Evolutionary conservation across 2,113 vertebrate genomes (phyloP).

Genomic region (Scatophagus argus): DNA sequence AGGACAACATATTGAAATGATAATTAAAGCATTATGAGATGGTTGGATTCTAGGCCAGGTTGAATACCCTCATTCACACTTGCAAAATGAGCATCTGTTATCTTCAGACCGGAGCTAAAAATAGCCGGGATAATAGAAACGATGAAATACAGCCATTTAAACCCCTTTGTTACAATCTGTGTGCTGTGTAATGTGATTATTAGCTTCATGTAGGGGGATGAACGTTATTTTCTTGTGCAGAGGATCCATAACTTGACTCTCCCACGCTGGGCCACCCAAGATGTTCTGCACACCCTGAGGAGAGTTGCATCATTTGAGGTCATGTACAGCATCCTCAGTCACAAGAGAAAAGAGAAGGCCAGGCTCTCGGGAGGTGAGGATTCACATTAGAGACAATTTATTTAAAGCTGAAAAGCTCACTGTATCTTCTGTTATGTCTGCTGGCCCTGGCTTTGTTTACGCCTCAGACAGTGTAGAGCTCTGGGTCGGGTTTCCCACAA

Average conservation of each 20-base stretch:
- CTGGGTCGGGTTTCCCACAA: constrained; percentile 21
- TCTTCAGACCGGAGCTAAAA: constrained; percentile 71
- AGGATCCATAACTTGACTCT: constrained; percentile 87
- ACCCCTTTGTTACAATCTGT: constrained; percentile 36
- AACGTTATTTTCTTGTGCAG: constrained; percentile 66
- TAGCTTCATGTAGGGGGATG: constrained; percentile 24
- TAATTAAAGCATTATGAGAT: constrained; percentile 65
- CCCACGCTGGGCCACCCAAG: constrained; percentile 87
- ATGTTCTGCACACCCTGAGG: constrained; percentile 83
- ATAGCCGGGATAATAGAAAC: constrained; percentile 66
- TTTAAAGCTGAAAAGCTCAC: constrained; percentile 8
- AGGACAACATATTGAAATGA: constrained; percentile 65
- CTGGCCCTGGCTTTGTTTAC: constrained; percentile 53
- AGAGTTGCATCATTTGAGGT: constrained; percentile 85
- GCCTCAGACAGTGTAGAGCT: constrained; percentile 21
- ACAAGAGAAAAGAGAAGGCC: constrained; percentile 89
- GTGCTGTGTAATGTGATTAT: constrained; percentile 61
- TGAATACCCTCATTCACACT: constrained; percentile 71
- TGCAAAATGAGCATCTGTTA: constrained; percentile 78
- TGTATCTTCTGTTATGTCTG: constrained; percentile 35
- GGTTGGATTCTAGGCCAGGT: constrained; percentile 62
- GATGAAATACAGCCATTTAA: constrained; percentile 54
- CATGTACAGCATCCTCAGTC: constrained; percentile 82
- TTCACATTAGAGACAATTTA: constrained; percentile 37
- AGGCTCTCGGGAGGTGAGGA: constrained; percentile 89